These are phyloP conservation scores for Argyresthia goedartella DNA, from an alignment of 2,888 invertebrate species.

Conservation along the genomic window DNA sequence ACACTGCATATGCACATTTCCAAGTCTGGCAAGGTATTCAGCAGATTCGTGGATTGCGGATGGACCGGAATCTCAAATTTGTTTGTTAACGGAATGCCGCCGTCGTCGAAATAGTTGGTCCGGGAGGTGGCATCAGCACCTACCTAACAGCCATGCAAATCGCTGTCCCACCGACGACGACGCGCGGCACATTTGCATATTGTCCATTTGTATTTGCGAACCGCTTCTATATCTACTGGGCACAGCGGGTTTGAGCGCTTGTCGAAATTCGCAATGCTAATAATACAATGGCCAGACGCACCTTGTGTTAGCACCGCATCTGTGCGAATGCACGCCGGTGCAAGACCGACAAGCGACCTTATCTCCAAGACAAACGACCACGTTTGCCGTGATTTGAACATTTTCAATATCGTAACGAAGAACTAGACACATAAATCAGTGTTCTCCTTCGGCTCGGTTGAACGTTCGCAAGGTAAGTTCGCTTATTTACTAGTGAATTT, in stretches of 20 bases:
- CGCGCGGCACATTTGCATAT: conserved; percentile 40
- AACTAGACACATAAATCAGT: conserved; percentile 41
- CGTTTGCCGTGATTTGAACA: conserved; percentile 21
- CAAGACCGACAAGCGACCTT: conserved; percentile 28
- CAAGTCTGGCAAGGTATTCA: no score
- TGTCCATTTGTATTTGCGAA: conserved; percentile 49
- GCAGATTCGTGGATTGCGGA: no score
- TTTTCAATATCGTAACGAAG: conserved; percentile 24
- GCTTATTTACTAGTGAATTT: conserved; percentile 35
- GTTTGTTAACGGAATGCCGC: conserved; percentile 16
- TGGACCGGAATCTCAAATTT: background rate
- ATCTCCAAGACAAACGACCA: conserved; percentile 23
- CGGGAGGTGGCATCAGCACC: no score
- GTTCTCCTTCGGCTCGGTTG: conserved; percentile 30
- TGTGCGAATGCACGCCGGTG: conserved; percentile 23
- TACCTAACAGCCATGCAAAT: conserved; percentile 36
- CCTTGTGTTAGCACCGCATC: conserved; percentile 39
- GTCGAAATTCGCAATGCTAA: conserved; percentile 62
- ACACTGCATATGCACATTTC: background rate
- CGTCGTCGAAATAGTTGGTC: no score
- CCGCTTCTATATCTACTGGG: conserved; percentile 38
- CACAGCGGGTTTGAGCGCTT: conserved; percentile 27
- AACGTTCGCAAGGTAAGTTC: conserved; percentile 31
- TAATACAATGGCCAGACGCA: conserved; percentile 60
- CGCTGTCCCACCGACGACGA: conserved; percentile 30